Base-by-base conservation (phyloP, 2,888 invertebrate genomes). In the Gastrophysa polygoni region DNA sequence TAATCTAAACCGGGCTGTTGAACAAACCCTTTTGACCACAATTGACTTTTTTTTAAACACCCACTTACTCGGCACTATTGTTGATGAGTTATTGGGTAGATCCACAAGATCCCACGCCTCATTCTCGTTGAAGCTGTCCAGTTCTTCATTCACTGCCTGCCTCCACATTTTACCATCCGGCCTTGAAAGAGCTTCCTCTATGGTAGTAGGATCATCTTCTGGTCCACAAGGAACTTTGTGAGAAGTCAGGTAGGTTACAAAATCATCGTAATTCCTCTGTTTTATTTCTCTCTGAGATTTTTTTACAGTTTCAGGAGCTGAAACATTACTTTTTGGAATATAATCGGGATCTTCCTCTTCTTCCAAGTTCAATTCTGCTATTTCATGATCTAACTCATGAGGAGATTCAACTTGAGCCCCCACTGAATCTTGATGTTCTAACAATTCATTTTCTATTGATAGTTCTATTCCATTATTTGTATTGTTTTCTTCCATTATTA, bases 41-140 rank as follows among this genome's bases (percentile, higher is more conserved):
- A 57, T 61, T 64, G 24, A 14, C 57, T 74, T 75, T 21, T 14
- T 65, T 51, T 73, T 71, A 56, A 70, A 71, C 11, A 73, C 72
- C 74, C 73, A 76, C 50, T 73, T 75, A 34, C 71, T 69, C 44
- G 71, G 17, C 56, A 74, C 72, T 32, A 75, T 59, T n/a, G 57
- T n/a, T n/a, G n/a, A n/a, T n/a, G n/a, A n/a, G n/a, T n/a, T n/a
- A n/a, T n/a, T n/a, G n/a, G n/a, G n/a, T 68, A 4, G 29, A 56
- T 56, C 46, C 17, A 46, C 46, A 8, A 46, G 46, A 16, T 46
- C 16, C 46, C 70, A 70, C 11, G 67, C 67, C 21, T 67, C 57
- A 32, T 69, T 69, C 48, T 65, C 64, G 11, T 66, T 24, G 49
- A 68, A 66, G 6, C 59, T 59, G 50, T 66, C 46, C 17, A 68